A percentile compares a stretch with the other conserved stretches of the same genome.
Evolutionary conservation across 2,113 vertebrate species (phyloP).

Genomic region (Microcebus lehilahytsara): DNA sequence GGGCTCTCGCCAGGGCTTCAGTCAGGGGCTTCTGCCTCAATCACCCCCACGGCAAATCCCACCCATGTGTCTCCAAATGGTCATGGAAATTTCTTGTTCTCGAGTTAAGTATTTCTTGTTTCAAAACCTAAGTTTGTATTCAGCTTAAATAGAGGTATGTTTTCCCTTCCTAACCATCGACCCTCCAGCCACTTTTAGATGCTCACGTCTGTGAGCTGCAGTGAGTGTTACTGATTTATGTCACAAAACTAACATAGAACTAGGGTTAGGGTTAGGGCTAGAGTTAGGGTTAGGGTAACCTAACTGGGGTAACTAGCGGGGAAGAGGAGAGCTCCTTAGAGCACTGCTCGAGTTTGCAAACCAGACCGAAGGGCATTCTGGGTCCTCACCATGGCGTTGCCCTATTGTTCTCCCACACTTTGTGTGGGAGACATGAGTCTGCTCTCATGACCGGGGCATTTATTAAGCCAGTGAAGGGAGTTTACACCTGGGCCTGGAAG

Average conservation of each 20-base stretch:
- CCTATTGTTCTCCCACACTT: not conserved
- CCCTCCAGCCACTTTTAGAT: too few relatives aligned
- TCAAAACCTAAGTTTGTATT: not conserved
- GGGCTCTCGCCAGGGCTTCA: accelerated
- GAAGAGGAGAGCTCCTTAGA: not conserved
- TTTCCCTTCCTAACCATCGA: not conserved
- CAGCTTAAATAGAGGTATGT: not conserved
- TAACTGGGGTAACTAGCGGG: not conserved
- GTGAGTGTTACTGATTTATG: not conserved
- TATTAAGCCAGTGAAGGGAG: not conserved
- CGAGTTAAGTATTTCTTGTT: not conserved
- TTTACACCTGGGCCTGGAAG: not conserved
- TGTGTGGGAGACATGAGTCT: not conserved
- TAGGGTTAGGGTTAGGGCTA: not conserved
- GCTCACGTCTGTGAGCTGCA: not conserved
- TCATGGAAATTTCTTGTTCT: not conserved
- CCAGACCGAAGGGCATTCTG: not conserved
- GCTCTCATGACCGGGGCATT: not conserved
- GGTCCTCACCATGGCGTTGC: not conserved
- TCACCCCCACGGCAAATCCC: not conserved
- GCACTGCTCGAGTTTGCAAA: not conserved
- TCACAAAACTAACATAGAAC: not conserved
- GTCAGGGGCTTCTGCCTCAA: not conserved
- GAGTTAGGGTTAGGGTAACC: not conserved
- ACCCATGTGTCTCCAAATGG: not conserved